Conservation (phyloP, 2,888 invertebrate genomes). For the Eulithis testata region DNA sequence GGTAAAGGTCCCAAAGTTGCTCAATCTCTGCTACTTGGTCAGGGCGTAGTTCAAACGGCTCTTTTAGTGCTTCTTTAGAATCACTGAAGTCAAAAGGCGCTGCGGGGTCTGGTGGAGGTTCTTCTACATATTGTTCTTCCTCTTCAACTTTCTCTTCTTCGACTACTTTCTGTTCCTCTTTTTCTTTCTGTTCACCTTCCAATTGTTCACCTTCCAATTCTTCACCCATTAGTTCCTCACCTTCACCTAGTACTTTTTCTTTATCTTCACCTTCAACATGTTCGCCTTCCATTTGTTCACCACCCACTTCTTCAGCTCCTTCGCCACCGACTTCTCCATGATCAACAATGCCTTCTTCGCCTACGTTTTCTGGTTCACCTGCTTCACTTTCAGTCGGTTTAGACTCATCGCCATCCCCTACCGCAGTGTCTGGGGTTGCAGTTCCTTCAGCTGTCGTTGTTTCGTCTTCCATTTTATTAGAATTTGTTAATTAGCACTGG, state of each 20-base stretch:
- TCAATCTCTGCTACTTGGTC: slow-evolving; percentile 75
- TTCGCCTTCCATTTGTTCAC: slow-evolving; percentile 46
- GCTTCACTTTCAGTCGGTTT: slow-evolving; percentile 27
- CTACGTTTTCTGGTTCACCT: slow-evolving; percentile 35
- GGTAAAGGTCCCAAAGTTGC: slow-evolving; percentile 71
- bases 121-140: slow-evolving; percentile 62
- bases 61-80: slow-evolving; percentile 67
- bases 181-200: slow-evolving; percentile 43
- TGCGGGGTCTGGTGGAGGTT: slow-evolving; percentile 73
- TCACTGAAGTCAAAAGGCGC: slow-evolving; percentile 72
- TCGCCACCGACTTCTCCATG: slow-evolving; percentile 46
- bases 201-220: slow-evolving; percentile 47
- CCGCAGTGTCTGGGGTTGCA: slow-evolving; percentile 38
- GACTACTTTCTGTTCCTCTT: slow-evolving; percentile 40
- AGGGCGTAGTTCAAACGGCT: slow-evolving; percentile 65
- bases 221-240: slow-evolving; percentile 47
- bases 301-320: slow-evolving; percentile 42
- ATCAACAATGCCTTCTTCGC: slow-evolving; percentile 37
- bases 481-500: slow-evolving; percentile 15
- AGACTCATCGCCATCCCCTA: slow-evolving; percentile 30
- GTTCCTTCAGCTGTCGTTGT: slow-evolving; percentile 27
- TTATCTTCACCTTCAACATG: slow-evolving; percentile 44
- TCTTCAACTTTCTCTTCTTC: slow-evolving; percentile 60
- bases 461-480: slow-evolving; percentile 45
- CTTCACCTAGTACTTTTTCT: slow-evolving; percentile 47